Evolutionary conservation across 1,140 invertebrate genomes (phyloP).

Genomic region (Conus betulinus): DNA sequence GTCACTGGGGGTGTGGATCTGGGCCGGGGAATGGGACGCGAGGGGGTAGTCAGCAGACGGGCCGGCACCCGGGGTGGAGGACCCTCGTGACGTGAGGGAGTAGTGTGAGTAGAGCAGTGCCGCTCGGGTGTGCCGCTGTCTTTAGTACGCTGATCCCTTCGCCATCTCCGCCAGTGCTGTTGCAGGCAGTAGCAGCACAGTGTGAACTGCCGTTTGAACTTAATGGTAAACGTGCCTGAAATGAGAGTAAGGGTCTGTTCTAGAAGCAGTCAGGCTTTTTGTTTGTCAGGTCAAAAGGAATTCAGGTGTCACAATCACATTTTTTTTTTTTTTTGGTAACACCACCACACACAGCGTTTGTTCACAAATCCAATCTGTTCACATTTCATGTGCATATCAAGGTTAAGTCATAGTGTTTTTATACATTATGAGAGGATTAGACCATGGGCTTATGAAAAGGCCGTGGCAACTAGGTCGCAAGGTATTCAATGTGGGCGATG

Average conservation of each 20-base stretch:
- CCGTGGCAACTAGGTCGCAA: neutral
- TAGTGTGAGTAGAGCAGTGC: constrained; percentile 36
- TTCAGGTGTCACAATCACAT: neutral
- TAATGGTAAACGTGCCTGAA: constrained; percentile 72
- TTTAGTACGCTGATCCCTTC: neutral
- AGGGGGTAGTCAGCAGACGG: neutral
- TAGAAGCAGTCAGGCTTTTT: constrained; percentile 6
- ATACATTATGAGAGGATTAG: no score
- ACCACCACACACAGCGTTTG: neutral
- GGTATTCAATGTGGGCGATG: neutral
- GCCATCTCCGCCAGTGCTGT: constrained; percentile 22
- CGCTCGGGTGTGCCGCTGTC: constrained; percentile 12
- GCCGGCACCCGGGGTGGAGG: constrained; percentile 1
- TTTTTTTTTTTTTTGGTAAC: neutral
- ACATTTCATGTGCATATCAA: neutral
- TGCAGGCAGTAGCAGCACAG: constrained; percentile 65
- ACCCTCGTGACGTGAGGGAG: constrained; percentile 36
- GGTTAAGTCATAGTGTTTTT: neutral
- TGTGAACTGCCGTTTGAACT: constrained; percentile 69
- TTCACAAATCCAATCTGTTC: neutral
- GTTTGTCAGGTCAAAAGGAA: neutral
- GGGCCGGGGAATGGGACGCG: neutral
- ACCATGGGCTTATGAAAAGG: neutral
- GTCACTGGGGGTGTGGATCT: neutral
- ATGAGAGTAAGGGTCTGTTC: constrained; percentile 34